These are phyloP conservation scores for Ladona fulva DNA, from an alignment of 1,140 invertebrate species.

Conservation along the genomic window DNA sequence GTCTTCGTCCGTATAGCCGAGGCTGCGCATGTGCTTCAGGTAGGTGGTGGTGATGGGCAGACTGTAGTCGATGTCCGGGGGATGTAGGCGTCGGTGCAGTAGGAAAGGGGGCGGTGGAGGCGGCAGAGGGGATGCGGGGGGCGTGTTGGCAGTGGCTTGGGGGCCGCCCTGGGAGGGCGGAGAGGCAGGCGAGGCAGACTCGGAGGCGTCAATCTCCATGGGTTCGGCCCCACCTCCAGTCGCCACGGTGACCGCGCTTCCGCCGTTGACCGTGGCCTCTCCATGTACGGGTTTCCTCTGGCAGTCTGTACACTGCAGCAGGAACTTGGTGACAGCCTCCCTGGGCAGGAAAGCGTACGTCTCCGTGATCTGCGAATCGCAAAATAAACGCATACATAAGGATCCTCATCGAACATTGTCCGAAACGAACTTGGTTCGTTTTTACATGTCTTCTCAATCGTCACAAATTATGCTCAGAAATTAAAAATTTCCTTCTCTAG, in stretches of 20 bases:
- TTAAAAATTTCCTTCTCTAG: no score
- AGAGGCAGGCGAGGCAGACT: conserved; percentile 18
- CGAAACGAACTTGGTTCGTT: no score
- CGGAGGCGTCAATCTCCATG: conserved; percentile 18
- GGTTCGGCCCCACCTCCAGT: not conserved
- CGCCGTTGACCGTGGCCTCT: conserved; percentile 50
- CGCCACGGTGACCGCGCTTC: conserved; percentile 30
- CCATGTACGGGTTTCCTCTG: conserved; percentile 59
- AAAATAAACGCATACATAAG: no score
- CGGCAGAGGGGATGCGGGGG: conserved; percentile 26
- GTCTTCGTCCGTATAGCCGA: conserved; percentile 49
- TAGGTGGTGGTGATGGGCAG: conserved; percentile 79
- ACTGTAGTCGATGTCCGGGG: conserved; percentile 58
- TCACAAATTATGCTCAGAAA: no score
- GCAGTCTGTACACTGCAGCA: conserved; percentile 85
- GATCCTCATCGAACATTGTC: no score
- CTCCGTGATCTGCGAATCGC: conserved; percentile 76
- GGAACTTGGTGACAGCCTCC: conserved; percentile 89
- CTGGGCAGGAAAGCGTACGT: conserved; percentile 90
- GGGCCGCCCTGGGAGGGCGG: conserved; percentile 11
- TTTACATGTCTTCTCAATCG: no score
- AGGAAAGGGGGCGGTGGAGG: conserved; percentile 31
- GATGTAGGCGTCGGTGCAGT: conserved; percentile 27
- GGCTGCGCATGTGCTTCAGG: conserved; percentile 65
- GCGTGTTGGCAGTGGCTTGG: conserved; percentile 22